phyloP scores from a whole-genome alignment of 2,113 vertebrate species.

The Thamnaconus septentrionalis region DNA sequence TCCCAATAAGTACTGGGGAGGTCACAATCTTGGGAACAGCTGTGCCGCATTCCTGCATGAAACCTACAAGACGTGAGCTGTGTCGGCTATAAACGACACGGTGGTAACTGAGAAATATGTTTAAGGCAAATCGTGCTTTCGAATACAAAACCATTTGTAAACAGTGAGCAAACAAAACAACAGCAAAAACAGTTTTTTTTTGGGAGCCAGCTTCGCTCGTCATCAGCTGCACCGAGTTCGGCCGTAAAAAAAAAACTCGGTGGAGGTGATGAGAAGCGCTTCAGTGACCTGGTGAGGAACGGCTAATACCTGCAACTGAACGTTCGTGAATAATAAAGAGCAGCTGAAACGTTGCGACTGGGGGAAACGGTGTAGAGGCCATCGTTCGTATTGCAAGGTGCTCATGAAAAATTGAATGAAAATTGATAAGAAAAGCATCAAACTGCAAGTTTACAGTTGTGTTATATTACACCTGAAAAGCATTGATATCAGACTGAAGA shows the following conservation, averaged over 20 bases:
- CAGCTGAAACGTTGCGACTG: too few species aligned
- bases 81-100: neutral
- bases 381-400: too few species aligned
- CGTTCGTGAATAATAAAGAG: too few species aligned
- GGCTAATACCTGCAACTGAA: too few species aligned
- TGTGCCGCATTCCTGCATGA: too few species aligned
- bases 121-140: constrained; percentile 48
- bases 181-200: constrained; percentile 50
- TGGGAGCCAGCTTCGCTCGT: neutral
- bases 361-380: too few species aligned
- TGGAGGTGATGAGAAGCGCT: constrained; percentile 5
- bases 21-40: too few species aligned
- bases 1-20: too few species aligned
- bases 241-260: neutral
- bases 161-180: constrained; percentile 53
- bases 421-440: neutral
- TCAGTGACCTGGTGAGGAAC: neutral
- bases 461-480: neutral
- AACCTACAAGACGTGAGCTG: too few species aligned
- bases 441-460: neutral
- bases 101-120: constrained; percentile 8
- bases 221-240: neutral
- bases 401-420: neutral
- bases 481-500: neutral
- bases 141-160: constrained; percentile 41